A percentile compares a stretch with the other conserved stretches of the same genome.
phyloP scores from a whole-genome alignment of 2,888 invertebrate species.

The Cheilosia grossa region DNA sequence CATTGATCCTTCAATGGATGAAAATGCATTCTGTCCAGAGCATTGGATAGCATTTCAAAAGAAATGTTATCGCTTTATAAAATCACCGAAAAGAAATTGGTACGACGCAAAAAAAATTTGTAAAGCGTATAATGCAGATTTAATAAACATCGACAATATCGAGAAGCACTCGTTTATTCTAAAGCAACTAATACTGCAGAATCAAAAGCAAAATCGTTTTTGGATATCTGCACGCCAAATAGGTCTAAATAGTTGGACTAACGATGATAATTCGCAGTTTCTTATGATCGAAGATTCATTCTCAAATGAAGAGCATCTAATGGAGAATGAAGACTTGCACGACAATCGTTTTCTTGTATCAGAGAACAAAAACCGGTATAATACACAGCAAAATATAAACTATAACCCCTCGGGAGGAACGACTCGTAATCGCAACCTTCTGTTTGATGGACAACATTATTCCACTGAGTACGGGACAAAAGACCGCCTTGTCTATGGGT shows the following conservation, averaged over 20 bases:
- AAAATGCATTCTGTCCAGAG: slow-evolving; percentile 88
- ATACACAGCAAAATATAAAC: slow-evolving; percentile 30
- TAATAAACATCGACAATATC: slow-evolving; percentile 90
- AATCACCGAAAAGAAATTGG: slow-evolving; percentile 91
- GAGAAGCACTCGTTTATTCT: slow-evolving; percentile 95
- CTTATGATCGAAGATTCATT: slow-evolving; percentile 92
- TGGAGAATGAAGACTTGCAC: slow-evolving; percentile 82
- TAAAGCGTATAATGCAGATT: slow-evolving; percentile 91
- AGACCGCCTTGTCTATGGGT: slow-evolving; percentile 92
- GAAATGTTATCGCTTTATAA: slow-evolving; percentile 95
- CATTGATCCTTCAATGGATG: slow-evolving; percentile 80
- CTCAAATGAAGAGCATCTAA: slow-evolving; percentile 86
- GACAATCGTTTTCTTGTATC: slow-evolving; percentile 81
- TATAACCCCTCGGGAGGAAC: slow-evolving; percentile 60
- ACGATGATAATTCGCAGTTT: slow-evolving; percentile 93
- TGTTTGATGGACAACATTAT: slow-evolving; percentile 77
- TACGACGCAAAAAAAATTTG: slow-evolving; percentile 93
- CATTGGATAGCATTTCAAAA: slow-evolving; percentile 93
- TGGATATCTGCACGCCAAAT: slow-evolving; percentile 92
- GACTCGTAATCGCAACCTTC: slow-evolving; percentile 79
- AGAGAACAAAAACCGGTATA: slow-evolving; percentile 74
- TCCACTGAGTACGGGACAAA: slow-evolving; percentile 83
- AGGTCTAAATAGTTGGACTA: slow-evolving; percentile 90
- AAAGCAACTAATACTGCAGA: slow-evolving; percentile 90
- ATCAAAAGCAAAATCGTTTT: slow-evolving; percentile 94